Conservation (phyloP, 2,797 vertebrate genomes). For the Ambastaia sidthimunki region DNA sequence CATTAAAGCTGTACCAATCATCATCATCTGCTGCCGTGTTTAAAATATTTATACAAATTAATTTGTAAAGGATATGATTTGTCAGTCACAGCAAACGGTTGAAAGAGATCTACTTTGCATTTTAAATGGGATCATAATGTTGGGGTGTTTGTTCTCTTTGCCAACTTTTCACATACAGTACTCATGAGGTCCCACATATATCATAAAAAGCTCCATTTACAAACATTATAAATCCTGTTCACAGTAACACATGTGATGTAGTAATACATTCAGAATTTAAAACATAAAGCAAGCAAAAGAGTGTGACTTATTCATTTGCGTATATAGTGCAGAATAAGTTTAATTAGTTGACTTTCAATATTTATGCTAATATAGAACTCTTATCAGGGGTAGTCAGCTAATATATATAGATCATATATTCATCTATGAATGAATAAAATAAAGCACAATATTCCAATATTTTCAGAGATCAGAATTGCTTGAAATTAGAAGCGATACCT, state of each 20-base stretch:
- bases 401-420: too few species aligned
- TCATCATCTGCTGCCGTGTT: conserved; percentile 21
- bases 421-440: too few species aligned
- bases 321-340: not conserved
- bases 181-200: not conserved
- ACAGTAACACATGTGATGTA: not conserved
- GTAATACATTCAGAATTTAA: not conserved
- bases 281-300: conserved; percentile 3
- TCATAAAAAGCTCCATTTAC: conserved; percentile 2
- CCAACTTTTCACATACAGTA: not conserved
- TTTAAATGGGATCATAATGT: conserved; percentile 35
- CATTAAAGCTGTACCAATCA: conserved; percentile 48
- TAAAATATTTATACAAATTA: conserved; percentile 39
- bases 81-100: conserved; percentile 16
- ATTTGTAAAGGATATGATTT: conserved; percentile 31
- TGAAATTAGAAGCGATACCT: too few species aligned
- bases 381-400: too few species aligned
- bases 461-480: too few species aligned
- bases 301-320: not conserved
- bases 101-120: conserved; percentile 28
- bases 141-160: conserved; percentile 4
- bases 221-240: not conserved
- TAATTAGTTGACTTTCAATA: not conserved
- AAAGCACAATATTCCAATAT: too few species aligned
- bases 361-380: not conserved